A percentile compares a stretch with the other conserved stretches of the same genome.
Evolutionary conservation across 2,797 vertebrate genomes (phyloP).

Genomic region (Tokudaia tokunoshimensis): DNA sequence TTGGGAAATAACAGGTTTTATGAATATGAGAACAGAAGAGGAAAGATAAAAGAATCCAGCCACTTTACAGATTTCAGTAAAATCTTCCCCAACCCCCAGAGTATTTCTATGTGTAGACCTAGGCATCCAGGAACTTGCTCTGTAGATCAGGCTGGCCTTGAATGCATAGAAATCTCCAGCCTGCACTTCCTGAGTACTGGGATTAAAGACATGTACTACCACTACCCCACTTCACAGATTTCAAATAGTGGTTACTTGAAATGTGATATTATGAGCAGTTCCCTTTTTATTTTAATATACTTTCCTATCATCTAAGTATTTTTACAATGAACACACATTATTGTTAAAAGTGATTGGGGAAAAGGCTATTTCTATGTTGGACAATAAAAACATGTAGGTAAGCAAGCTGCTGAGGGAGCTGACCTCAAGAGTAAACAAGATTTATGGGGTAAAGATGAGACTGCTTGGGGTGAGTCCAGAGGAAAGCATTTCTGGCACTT

Average conservation of each 20-base stretch:
- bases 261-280: not conserved
- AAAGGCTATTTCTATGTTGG: conserved; percentile 7
- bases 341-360: not conserved
- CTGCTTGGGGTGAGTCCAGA: conserved; percentile 16
- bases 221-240: not conserved
- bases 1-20: conserved; percentile 44
- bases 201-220: not conserved
- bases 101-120: not conserved
- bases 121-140: not conserved
- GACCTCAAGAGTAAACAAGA: conserved; percentile 29
- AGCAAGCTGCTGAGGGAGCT: not conserved
- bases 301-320: conserved; percentile 12
- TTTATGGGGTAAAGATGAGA: conserved; percentile 39
- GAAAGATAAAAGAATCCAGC: conserved; percentile 22
- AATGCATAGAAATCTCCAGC: not conserved
- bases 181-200: not conserved
- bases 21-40: conserved; percentile 21
- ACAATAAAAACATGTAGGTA: not conserved
- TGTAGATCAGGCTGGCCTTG: not conserved
- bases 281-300: conserved; percentile 31
- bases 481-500: conserved; percentile 43
- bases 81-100: no score
- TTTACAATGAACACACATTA: not conserved
- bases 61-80: conserved; percentile 8
- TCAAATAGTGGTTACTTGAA: conserved; percentile 8